A percentile compares a stretch with the other conserved stretches of the same genome.
Conservation (phyloP, 2,797 vertebrate species). For the Stomatorhinus walkeri region DNA sequence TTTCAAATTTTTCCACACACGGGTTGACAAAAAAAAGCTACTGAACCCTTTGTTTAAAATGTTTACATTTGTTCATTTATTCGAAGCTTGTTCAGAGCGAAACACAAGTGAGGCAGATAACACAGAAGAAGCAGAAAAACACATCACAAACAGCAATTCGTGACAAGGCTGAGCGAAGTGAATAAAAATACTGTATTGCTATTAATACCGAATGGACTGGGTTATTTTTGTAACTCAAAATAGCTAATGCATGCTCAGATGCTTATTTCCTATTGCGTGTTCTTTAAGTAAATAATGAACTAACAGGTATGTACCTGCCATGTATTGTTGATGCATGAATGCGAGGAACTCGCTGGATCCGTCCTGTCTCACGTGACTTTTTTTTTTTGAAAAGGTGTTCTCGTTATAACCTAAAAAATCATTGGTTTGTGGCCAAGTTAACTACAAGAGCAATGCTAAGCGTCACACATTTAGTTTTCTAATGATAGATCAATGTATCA, state of each 20-base stretch:
- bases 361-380: neutral
- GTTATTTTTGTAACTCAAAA: neutral
- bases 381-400: neutral
- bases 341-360: constrained; percentile 14
- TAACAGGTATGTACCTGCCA: neutral
- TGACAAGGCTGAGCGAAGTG: neutral
- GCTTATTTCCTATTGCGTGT: neutral
- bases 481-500: neutral
- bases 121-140: neutral
- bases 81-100: neutral
- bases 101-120: neutral
- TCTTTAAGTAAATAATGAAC: neutral
- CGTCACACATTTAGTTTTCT: neutral
- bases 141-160: neutral
- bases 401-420: neutral
- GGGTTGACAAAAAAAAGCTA: neutral
- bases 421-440: neutral
- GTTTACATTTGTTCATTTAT: neutral
- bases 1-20: neutral
- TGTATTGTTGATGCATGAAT: neutral
- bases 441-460: neutral
- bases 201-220: neutral
- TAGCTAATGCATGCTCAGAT: neutral
- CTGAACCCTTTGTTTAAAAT: neutral
- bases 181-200: neutral